phyloP scores from a whole-genome alignment of 2,797 vertebrate genomes.

The Pampus argenteus region DNA sequence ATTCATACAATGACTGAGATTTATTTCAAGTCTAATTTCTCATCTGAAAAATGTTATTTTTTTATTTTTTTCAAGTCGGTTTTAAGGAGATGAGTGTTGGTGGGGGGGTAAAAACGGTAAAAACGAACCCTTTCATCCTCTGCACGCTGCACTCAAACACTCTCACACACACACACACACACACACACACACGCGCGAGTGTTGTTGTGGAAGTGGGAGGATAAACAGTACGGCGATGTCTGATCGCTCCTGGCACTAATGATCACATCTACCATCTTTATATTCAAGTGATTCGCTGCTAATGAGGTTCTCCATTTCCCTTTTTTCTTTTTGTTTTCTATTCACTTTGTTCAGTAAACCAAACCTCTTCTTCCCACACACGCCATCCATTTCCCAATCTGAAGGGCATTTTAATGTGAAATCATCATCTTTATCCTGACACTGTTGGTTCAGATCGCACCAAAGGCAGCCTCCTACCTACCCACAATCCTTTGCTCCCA shows the following conservation, averaged over 20 bases:
- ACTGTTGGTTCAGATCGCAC: constrained; percentile 21
- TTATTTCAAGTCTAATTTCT: not conserved
- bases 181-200: constrained; percentile 24
- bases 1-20: too few species aligned
- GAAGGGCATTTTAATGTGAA: constrained; percentile 54
- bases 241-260: constrained; percentile 63
- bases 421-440: constrained; percentile 51
- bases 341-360: constrained; percentile 23
- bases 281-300: constrained; percentile 57
- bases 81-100: constrained; percentile 19
- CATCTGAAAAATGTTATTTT: constrained; percentile 11
- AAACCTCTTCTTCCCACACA: constrained; percentile 12
- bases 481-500: constrained; percentile 69
- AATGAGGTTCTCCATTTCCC: constrained; percentile 63
- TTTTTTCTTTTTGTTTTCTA: constrained; percentile 4
- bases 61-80: not conserved
- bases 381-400: not conserved
- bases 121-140: constrained; percentile 62
- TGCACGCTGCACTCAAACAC: constrained; percentile 34
- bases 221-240: constrained; percentile 69
- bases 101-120: constrained; percentile 20
- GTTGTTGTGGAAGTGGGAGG: constrained; percentile 58
- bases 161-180: constrained; percentile 26
- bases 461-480: constrained; percentile 50
- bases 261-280: constrained; percentile 69